Base-by-base conservation (phyloP, 2,113 vertebrate species). In the Proterorhinus semilunaris region DNA sequence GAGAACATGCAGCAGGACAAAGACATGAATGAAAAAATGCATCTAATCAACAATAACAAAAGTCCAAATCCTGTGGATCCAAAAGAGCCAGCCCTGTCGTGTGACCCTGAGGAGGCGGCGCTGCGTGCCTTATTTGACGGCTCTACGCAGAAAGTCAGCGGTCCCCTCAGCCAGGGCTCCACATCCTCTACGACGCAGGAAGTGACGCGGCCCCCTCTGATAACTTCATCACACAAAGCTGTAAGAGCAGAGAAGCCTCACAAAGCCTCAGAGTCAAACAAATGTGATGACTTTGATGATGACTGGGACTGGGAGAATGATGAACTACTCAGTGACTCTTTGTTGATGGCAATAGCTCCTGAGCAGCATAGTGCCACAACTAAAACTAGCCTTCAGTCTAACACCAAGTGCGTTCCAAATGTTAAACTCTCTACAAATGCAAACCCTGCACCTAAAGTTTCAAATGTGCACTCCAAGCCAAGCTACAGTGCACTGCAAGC, bases 81-180 rank as follows among this genome's bases (percentile, higher is more conserved):
- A 10, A 49, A 70, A 59, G 66, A 7, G 10, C 67, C 0, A 2
- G n/a, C 8, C 6, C 79, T 88, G 61, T 89, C 15, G 81, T 82
- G 68, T 47, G 86, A 58, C 9, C 92, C 81, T 67, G 85, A 82
- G 74, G 96, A 98, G 89, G 90, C 89, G 36, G 95, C 94, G 64
- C 91, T 98, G n/a, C 92, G 67, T 65, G 95, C 93, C 43, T 90
- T 98, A 83, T 98, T 98, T 83, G 96, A 98, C 91, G 92, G 86
- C 65, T 95, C 96, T 42, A 97, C 96, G 53, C 96, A 98, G 83
- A 89, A 80, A 45, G 83, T 91, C 80, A 94, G 91, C 1, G 93
- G 94, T 6, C 88, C 69, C 12, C 76, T 97, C 45, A 98, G 96
- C 75, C 93, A 93, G 78, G 78, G 70, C 55, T 83, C 92, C 1